Evolutionary conservation across 2,113 vertebrate genomes (phyloP).

Genomic region (Catagonus wagneri): DNA sequence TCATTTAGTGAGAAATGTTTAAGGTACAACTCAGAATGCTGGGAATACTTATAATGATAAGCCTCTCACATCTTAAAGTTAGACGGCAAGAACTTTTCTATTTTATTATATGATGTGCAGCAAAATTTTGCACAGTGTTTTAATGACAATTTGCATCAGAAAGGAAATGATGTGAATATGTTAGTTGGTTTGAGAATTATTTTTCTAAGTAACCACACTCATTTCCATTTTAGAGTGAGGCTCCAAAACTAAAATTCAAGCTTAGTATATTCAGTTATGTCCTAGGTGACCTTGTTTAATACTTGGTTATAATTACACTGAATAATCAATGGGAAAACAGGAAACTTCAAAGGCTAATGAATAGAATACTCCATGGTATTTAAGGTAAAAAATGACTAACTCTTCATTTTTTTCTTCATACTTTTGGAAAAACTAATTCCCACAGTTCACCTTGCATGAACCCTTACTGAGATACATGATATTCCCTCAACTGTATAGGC

Average conservation of each 20-base stretch:
- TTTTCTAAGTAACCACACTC: slow-evolving; percentile 24
- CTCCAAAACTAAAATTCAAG: slow-evolving; percentile 54
- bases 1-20: background rate
- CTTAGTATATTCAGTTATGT: slow-evolving; percentile 14
- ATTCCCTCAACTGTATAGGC: background rate
- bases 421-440: background rate
- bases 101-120: slow-evolving; percentile 43
- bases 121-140: slow-evolving; percentile 39
- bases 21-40: background rate
- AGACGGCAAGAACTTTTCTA: background rate
- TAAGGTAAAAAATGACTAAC: slow-evolving; percentile 36
- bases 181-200: slow-evolving; percentile 43
- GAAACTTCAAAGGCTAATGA: slow-evolving; percentile 69
- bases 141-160: slow-evolving; percentile 62
- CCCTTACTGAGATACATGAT: background rate
- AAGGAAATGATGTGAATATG: slow-evolving; percentile 52
- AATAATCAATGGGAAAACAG: slow-evolving; percentile 61
- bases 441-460: background rate
- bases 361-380: slow-evolving; percentile 11
- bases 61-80: background rate
- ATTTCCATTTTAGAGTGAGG: slow-evolving; percentile 59
- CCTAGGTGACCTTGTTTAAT: slow-evolving; percentile 57
- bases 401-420: background rate
- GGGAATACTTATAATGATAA: background rate
- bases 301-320: slow-evolving; percentile 60